These are phyloP conservation scores for Heliothis subflexa DNA, from an alignment of 1,140 invertebrate genomes.

Conservation along the genomic window DNA sequence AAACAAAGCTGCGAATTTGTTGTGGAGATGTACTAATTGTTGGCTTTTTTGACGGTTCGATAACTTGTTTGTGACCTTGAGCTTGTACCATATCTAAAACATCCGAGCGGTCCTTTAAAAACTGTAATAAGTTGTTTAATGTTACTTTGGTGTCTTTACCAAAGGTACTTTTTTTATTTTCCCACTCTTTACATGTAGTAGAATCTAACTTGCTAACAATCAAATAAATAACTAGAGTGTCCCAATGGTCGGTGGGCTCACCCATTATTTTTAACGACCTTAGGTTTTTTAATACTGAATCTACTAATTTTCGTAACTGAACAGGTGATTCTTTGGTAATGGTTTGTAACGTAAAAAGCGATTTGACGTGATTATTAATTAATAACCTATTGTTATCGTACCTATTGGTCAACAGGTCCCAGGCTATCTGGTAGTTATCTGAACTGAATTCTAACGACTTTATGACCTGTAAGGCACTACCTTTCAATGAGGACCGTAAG, in stretches of 20 bases:
- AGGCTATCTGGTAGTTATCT: background rate
- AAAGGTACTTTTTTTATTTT: background rate
- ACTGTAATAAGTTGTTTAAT: background rate
- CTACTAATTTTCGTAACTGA: background rate
- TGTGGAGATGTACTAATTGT: background rate
- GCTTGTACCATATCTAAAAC: background rate
- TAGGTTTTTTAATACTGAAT: background rate
- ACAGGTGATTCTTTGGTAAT: background rate
- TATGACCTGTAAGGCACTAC: background rate
- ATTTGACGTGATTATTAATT: background rate
- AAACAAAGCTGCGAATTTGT: background rate
- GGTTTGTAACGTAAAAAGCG: background rate
- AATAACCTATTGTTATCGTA: background rate
- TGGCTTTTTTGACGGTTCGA: background rate
- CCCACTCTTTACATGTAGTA: background rate
- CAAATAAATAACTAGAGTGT: background rate
- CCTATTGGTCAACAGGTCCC: background rate
- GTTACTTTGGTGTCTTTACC: background rate
- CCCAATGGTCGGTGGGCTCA: background rate
- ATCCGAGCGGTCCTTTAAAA: background rate
- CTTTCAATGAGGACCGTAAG: background rate
- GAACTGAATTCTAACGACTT: background rate
- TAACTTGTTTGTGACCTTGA: background rate
- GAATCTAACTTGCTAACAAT: background rate
- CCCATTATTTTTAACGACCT: background rate